A percentile compares a stretch with the other conserved stretches of the same genome.
Conservation (phyloP, 2,113 vertebrate species). For the Myxocyprinus asiaticus region DNA sequence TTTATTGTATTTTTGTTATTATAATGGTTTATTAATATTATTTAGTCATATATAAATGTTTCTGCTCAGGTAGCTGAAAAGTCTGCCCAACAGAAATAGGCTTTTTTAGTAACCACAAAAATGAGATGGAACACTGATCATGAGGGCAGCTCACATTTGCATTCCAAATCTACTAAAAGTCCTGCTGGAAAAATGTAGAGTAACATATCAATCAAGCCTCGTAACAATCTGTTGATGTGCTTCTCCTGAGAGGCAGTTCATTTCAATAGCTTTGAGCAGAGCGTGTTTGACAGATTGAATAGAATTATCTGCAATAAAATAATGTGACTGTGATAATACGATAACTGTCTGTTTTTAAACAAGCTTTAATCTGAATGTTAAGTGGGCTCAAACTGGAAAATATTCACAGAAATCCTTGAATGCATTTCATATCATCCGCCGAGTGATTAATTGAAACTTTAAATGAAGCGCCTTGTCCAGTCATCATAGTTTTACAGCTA, state of each 20-base stretch:
- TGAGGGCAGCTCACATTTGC: not conserved
- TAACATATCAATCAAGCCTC: not conserved
- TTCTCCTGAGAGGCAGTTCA: not conserved
- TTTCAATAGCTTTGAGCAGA: not conserved
- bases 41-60: no score
- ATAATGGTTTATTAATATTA: no score
- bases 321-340: not conserved
- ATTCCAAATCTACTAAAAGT: not conserved
- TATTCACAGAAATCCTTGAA: conserved; percentile 3
- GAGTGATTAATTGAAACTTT: conserved; percentile 32
- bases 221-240: conserved; percentile 10
- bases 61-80: no score
- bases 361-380: conserved; percentile 14
- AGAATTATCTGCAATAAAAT: conserved; percentile 19
- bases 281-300: not conserved
- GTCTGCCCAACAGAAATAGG: not conserved
- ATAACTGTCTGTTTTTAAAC: not conserved
- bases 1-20: no score
- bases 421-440: not conserved
- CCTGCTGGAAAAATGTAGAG: not conserved
- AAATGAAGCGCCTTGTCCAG: not conserved
- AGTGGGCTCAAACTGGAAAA: conserved; percentile 9
- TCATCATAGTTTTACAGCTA: conserved; percentile 15
- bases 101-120: not conserved
- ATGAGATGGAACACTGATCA: not conserved